Conservation (phyloP, 2,888 invertebrate species). For the Eupithecia subfuscata region DNA sequence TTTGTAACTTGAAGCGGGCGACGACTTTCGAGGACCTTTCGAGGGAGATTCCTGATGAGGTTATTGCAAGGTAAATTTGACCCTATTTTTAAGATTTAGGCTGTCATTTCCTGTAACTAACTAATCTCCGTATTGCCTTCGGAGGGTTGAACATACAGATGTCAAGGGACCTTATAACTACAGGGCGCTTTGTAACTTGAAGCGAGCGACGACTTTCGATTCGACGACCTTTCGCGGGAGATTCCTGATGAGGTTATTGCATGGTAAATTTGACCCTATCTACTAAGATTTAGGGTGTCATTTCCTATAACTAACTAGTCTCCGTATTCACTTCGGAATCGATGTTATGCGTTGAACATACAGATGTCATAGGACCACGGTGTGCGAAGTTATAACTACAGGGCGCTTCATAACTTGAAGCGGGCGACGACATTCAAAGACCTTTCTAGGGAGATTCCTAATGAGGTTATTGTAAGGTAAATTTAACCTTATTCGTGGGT, state of each 20-base stretch:
- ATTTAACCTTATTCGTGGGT: slow-evolving; percentile 56
- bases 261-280: slow-evolving; percentile 69
- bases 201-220: slow-evolving; percentile 91
- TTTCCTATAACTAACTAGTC: slow-evolving; percentile 43
- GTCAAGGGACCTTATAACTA: slow-evolving; percentile 95
- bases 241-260: too few species aligned
- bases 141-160: slow-evolving; percentile 96
- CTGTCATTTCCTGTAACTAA: too few species aligned
- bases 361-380: slow-evolving; percentile 95
- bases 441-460: slow-evolving; percentile 96
- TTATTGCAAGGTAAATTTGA: slow-evolving; percentile 84
- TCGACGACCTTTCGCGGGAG: slow-evolving; percentile 96
- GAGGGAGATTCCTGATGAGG: slow-evolving; percentile 93
- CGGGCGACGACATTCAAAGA: slow-evolving; percentile 90
- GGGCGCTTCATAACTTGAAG: slow-evolving; percentile 94
- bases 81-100: too few species aligned
- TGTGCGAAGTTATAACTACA: slow-evolving; percentile 93
- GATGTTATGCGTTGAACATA: slow-evolving; percentile 95
- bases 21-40: slow-evolving; percentile 93
- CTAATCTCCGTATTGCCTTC: slow-evolving; percentile 89
- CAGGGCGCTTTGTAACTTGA: slow-evolving; percentile 94
- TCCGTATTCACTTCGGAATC: slow-evolving; percentile 94
- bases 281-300: too few species aligned
- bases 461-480: slow-evolving; percentile 88
- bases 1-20: slow-evolving; percentile 95